Conservation (phyloP, 2,113 vertebrate genomes). For the Sinosuthora webbiana region DNA sequence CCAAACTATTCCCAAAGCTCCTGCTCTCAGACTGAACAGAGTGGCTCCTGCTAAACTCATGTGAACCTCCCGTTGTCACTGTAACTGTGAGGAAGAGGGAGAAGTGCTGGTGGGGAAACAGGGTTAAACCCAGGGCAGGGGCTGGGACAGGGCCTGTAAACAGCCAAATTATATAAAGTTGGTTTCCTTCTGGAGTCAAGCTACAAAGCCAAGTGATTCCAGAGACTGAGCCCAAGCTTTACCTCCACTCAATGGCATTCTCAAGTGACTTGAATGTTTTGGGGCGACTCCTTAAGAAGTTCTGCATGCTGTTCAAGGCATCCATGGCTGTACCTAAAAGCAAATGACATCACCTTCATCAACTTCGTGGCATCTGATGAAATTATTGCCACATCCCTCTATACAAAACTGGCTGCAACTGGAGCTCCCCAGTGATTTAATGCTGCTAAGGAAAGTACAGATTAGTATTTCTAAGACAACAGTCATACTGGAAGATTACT, state of each 20-base stretch:
- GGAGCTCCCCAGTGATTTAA: background rate
- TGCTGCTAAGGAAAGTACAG: background rate
- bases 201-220: background rate
- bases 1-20: background rate
- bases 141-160: background rate
- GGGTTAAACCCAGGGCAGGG: background rate
- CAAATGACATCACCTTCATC: background rate
- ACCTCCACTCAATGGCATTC: constrained; percentile 99
- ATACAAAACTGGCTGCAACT: background rate
- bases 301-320: constrained; percentile 98
- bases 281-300: constrained; percentile 95
- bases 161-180: background rate
- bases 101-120: background rate
- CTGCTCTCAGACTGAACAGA: background rate
- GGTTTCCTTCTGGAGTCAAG: background rate
- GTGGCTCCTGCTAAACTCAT: fast-evolving
- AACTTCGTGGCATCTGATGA: background rate
- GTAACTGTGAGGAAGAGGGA: background rate
- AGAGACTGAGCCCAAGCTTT: background rate
- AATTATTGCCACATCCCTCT: background rate
- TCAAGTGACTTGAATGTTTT: constrained; percentile 97
- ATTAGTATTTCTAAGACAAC: background rate
- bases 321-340: constrained; percentile 95
- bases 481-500: background rate
- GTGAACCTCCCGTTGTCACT: fast-evolving